Conservation (phyloP, 2,113 vertebrate species). For the Odobenus rosmarus region DNA sequence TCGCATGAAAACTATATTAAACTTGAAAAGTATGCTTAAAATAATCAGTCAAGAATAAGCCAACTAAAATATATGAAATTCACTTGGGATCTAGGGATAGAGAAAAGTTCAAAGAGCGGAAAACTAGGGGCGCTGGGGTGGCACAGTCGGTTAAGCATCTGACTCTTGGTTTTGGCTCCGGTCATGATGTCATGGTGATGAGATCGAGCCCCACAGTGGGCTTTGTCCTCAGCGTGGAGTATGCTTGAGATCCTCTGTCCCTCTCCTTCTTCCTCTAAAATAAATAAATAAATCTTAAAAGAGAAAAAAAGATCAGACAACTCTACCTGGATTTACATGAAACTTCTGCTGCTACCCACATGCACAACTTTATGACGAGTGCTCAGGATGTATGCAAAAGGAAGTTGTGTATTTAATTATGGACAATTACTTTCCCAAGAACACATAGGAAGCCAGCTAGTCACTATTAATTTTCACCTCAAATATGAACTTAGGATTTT, state of each 20-base stretch:
- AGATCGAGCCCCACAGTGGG: background rate
- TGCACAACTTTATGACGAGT: background rate
- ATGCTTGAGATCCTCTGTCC: background rate
- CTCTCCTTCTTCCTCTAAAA: background rate
- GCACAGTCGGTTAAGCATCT: background rate
- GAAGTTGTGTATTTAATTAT: background rate
- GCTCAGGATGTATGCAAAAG: background rate
- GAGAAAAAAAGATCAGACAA: background rate
- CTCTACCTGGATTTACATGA: background rate
- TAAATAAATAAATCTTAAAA: background rate
- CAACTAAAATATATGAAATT: background rate
- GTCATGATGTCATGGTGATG: background rate
- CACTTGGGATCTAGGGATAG: background rate
- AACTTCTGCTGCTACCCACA: background rate
- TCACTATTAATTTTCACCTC: constrained; percentile 46
- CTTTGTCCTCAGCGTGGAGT: background rate
- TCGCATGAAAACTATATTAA: background rate
- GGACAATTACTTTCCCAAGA: background rate
- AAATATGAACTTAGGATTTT: background rate
- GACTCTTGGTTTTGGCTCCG: background rate
- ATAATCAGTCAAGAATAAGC: background rate
- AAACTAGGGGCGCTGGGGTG: background rate
- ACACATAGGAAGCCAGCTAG: background rate
- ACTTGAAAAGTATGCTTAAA: background rate
- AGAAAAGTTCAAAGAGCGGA: background rate